Base-by-base conservation (phyloP, 1,140 invertebrate genomes). In the Papilio polyxenes region DNA sequence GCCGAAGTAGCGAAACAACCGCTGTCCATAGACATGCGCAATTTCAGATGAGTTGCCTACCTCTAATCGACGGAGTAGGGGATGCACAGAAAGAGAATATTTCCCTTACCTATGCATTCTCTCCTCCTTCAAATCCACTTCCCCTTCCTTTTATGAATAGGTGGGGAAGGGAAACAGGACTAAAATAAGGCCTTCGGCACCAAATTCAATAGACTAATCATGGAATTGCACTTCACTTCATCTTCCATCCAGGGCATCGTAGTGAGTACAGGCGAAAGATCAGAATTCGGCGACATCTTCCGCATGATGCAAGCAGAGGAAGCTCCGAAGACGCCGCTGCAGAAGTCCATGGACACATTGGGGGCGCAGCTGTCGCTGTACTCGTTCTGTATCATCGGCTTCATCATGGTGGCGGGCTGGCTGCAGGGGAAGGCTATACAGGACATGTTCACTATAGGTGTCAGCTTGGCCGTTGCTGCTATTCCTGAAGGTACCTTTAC, bases 391-490 rank as follows among this genome's bases (percentile, higher is more conserved):
- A 99, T 99, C 85, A 99, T 99, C 90, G 98, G 97, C 13, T 97
- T 99, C 77, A 99, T 99, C 86, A 99, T 99, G 97, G 89, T 99
- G 2, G 94, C 99, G 37, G 99, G 99, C 3, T 99, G 98, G 97
- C 95, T 99, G 48, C 99, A 99, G 95, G 98, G 98, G 1, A 97
- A 97, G 91, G 95, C 97, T 2, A 92, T 98, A 75, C 95, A 99
- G 53, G 99, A 99, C 92, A 99, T 99, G 98, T 99, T 99, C 92
- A 99, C 99, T n/a, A 99, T 99, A 85, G 97, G 99, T 72, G 99
- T 99, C 75, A 99, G 98, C 96, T 96, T 99, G 83, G 99, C 99
- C 4, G 99, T 99, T 0, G 99, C 99, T 84, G 99, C 99, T 80
- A 99, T 99, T 88, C 99, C 99, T 48, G 99, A 99, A 96, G 97